Conservation (phyloP, 1,140 invertebrate species). For the Vanessa atalanta region DNA sequence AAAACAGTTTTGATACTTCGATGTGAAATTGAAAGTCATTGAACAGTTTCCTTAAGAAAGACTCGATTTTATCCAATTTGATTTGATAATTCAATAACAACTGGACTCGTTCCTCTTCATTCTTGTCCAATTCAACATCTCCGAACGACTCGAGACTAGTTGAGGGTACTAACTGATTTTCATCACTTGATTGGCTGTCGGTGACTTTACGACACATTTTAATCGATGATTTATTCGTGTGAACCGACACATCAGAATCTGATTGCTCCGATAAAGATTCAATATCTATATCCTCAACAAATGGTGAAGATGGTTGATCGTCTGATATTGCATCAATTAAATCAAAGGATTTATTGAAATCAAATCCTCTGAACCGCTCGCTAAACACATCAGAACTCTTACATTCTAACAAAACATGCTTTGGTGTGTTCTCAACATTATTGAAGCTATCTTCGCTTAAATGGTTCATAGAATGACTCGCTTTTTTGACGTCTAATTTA, state of each 20-base stretch:
- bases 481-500: slow-evolving; percentile 68
- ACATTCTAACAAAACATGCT: slow-evolving; percentile 60
- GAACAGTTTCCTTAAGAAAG: slow-evolving; percentile 57
- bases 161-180: slow-evolving; percentile 46
- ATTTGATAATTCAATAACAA: slow-evolving; percentile 61
- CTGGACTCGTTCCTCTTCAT: slow-evolving; percentile 56
- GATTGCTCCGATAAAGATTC: slow-evolving; percentile 63
- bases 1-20: slow-evolving; percentile 67
- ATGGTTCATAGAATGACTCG: slow-evolving; percentile 55
- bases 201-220: slow-evolving; percentile 72
- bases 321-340: slow-evolving; percentile 61
- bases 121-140: slow-evolving; percentile 65
- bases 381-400: slow-evolving; percentile 63
- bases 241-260: slow-evolving; percentile 51
- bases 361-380: slow-evolving; percentile 56
- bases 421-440: slow-evolving; percentile 69
- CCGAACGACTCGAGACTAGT: slow-evolving; percentile 63
- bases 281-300: slow-evolving; percentile 58
- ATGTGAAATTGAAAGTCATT: slow-evolving; percentile 71
- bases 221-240: slow-evolving; percentile 49
- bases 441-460: slow-evolving; percentile 36
- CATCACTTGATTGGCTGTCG: slow-evolving; percentile 35
- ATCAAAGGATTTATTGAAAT: slow-evolving; percentile 70
- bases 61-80: slow-evolving; percentile 65
- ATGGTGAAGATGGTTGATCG: slow-evolving; percentile 41